Evolutionary conservation across 1,140 invertebrate species (phyloP).

Genomic region (Danaus plexippus): DNA sequence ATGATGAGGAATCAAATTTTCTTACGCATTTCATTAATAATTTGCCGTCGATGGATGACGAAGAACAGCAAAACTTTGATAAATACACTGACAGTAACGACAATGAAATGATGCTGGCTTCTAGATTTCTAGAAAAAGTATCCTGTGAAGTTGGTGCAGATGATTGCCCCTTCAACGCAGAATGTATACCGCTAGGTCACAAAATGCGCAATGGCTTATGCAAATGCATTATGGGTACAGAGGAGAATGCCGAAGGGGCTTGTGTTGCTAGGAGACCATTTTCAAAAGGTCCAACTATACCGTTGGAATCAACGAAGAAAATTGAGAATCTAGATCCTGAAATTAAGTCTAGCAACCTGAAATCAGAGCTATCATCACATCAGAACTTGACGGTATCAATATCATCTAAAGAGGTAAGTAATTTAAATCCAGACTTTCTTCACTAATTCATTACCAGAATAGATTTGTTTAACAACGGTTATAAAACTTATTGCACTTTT

Average conservation of each 20-base stretch:
- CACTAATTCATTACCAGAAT: neutral
- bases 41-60: slow-evolving; percentile 50
- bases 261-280: slow-evolving; percentile 54
- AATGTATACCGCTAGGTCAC: slow-evolving; percentile 73
- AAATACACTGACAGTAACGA: slow-evolving; percentile 64
- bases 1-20: slow-evolving; percentile 53
- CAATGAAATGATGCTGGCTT: slow-evolving; percentile 65
- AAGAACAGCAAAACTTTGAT: slow-evolving; percentile 44
- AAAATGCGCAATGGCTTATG: slow-evolving; percentile 78
- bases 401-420: slow-evolving; percentile 79
- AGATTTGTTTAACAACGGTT: slow-evolving; percentile 3
- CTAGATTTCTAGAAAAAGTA: slow-evolving; percentile 60
- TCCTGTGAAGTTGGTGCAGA: slow-evolving; percentile 66
- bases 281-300: slow-evolving; percentile 51
- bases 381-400: slow-evolving; percentile 85
- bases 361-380: slow-evolving; percentile 57
- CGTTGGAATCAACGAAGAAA: slow-evolving; percentile 52
- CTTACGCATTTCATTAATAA: slow-evolving; percentile 55
- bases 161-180: slow-evolving; percentile 76
- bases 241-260: slow-evolving; percentile 47
- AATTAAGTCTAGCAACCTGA: slow-evolving; percentile 33
- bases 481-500: slow-evolving; percentile 3
- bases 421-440: neutral
- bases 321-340: slow-evolving; percentile 33
- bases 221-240: slow-evolving; percentile 74